Evolutionary conservation across 2,888 invertebrate species (phyloP).

Genomic region (Anarsia innoxiella): DNA sequence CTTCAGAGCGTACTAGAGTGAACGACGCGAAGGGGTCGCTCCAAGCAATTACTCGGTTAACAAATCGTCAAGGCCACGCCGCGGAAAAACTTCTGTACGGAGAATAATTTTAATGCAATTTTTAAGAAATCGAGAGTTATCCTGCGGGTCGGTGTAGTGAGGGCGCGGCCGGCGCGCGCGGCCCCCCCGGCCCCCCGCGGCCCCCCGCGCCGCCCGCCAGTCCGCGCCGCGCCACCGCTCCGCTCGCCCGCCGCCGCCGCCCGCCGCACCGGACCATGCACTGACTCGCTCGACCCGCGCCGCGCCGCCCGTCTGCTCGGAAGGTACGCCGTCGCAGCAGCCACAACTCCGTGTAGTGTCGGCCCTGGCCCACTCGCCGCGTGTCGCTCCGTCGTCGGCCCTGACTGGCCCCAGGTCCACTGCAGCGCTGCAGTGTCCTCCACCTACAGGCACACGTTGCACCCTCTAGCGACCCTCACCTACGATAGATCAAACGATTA

Average conservation of each 20-base stretch:
- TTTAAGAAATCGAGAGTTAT: not conserved
- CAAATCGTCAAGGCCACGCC: too few species aligned
- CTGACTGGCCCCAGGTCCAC: too few species aligned
- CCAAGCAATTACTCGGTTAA: too few species aligned
- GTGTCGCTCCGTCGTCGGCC: not conserved
- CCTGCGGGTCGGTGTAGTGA: not conserved
- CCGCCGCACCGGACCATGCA: constrained; percentile 15
- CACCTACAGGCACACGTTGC: too few species aligned
- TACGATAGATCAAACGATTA: too few species aligned
- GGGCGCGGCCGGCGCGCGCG: constrained; percentile 13
- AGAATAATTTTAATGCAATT: not conserved
- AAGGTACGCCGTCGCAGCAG: constrained; percentile 1
- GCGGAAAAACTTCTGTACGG: not conserved
- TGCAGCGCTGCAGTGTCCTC: too few species aligned
- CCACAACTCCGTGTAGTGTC: too few species aligned
- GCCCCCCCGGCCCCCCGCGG: constrained; percentile 5
- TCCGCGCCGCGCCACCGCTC: constrained; percentile 14
- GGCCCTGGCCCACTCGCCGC: not conserved
- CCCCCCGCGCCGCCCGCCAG: constrained; percentile 10
- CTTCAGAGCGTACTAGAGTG: too few species aligned
- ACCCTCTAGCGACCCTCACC: too few species aligned
- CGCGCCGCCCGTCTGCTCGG: constrained; percentile 6
- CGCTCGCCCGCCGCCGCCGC: constrained; percentile 14
- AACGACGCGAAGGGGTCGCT: too few species aligned
- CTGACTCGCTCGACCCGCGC: constrained; percentile 7